Base-by-base conservation (phyloP, 2,113 vertebrate genomes). In the Symphodus melops region DNA sequence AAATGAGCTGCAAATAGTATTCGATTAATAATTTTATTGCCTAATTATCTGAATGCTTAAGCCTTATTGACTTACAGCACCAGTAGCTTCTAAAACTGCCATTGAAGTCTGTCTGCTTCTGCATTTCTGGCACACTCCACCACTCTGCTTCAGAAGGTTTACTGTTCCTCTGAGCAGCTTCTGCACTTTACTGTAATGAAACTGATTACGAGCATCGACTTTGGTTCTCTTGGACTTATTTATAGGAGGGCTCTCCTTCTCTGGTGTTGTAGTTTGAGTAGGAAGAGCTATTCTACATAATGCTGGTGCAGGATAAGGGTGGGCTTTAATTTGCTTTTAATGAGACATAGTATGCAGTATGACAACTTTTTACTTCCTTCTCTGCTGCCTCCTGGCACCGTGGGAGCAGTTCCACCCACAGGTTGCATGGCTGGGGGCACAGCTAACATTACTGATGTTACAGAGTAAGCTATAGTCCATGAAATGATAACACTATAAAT, bases 281-380 rank as follows among this genome's bases (percentile, higher is more conserved):
- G 41, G 64, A 75, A 59, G 42, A 65, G 48, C 54, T 16, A 14
- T 56, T 25, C 14, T 56, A 3, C 2, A 8, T 17, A 33, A 3
- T 33, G 11, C 3, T 1, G 61, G 68, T 77, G 23, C 36, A 61
- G 28, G 19, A 33, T 59, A 56, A 36, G 39, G 60, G 59, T 20
- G 61, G 55, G 44, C 42, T 85, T n/a, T 75, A 87, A 83, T 89
- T 66, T 75, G 61, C 41, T 81, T 90, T 86, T 92, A 92, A 92
- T 90, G 89, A 89, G 84, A 78, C 56, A 4, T 74, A 82, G 48
- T 73, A 64, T 69, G 62, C 72, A 82, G 48, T 73, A 64, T 69
- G 62, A 75, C 11, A 14, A 68, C 58, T 64, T 74, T 71, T 68
- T 65, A 67, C 77, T 78, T 61, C 53, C 63, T 68, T 82, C 48